Evolutionary conservation across 2,113 vertebrate genomes (phyloP).

Genomic region (Actinemys pallida): DNA sequence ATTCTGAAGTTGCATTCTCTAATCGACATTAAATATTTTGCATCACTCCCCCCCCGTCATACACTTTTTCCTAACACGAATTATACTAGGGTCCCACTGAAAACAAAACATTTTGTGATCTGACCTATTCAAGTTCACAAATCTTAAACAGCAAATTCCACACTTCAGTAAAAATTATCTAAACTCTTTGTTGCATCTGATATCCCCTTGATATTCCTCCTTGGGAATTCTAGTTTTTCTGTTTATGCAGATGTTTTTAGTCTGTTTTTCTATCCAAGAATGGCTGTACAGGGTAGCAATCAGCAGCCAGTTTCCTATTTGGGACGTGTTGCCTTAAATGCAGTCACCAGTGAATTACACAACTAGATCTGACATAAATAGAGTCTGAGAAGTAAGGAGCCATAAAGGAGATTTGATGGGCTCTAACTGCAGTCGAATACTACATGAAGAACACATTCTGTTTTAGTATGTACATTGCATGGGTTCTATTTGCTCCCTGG

Average conservation of each 20-base stretch:
- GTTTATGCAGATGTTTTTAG: not conserved
- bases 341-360: constrained; percentile 27
- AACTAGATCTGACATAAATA: constrained; percentile 30
- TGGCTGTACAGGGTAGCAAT: not conserved
- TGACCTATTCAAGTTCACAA: constrained; percentile 14
- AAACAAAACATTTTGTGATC: not conserved
- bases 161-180: constrained; percentile 5
- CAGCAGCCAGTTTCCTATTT: constrained; percentile 19
- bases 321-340: not conserved
- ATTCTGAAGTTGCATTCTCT: not conserved
- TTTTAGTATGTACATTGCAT: constrained; percentile 39
- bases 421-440: constrained; percentile 49
- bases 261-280: not conserved
- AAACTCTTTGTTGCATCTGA: not conserved
- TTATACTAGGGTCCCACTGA: not conserved
- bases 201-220: not conserved
- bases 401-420: constrained; percentile 50
- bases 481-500: constrained; percentile 75
- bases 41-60: not conserved
- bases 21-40: not conserved
- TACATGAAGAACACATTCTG: constrained; percentile 1
- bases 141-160: not conserved
- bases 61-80: accelerated
- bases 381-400: constrained; percentile 44
- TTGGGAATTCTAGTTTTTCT: not conserved